phyloP scores from a whole-genome alignment of 2,797 vertebrate species.

The Gadopsis bispinosus region DNA sequence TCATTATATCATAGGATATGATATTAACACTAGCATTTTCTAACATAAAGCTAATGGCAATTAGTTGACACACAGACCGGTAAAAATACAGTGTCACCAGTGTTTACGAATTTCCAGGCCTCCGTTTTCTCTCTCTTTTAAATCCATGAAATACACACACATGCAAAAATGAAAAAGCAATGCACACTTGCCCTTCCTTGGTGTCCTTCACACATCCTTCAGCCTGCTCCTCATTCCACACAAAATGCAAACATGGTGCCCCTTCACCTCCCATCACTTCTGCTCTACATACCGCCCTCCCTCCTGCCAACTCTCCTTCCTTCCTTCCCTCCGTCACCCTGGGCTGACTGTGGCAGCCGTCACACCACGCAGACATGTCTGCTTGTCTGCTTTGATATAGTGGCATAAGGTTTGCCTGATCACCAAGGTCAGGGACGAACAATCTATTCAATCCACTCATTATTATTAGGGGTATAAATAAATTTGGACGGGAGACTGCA shows the following conservation, averaged over 20 bases:
- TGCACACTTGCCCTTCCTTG: constrained; percentile 24
- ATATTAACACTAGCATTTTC: not conserved
- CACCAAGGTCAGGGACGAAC: constrained; percentile 89
- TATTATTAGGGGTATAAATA: constrained; percentile 97
- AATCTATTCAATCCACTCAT: constrained; percentile 91
- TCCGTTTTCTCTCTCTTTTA: not conserved
- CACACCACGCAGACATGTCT: constrained; percentile 64
- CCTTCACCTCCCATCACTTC: constrained; percentile 69
- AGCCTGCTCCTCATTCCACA: constrained; percentile 84
- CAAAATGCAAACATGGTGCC: constrained; percentile 81
- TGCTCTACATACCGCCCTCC: constrained; percentile 51
- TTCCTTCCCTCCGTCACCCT: constrained; percentile 14
- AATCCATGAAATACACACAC: not conserved
- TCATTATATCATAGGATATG: not conserved
- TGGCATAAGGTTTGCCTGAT: constrained; percentile 85
- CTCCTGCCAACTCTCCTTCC: not conserved
- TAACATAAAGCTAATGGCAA: not conserved
- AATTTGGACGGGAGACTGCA: constrained; percentile 90
- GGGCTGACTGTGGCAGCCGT: constrained; percentile 47
- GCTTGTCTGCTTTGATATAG: constrained; percentile 80
- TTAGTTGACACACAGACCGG: not conserved
- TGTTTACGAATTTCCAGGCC: not conserved
- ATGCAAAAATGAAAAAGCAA: constrained; percentile 31
- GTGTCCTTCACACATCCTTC: constrained; percentile 88
- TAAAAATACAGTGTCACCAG: not conserved